Base-by-base conservation (phyloP, 2,888 invertebrate genomes). In the Patella pellucida region DNA sequence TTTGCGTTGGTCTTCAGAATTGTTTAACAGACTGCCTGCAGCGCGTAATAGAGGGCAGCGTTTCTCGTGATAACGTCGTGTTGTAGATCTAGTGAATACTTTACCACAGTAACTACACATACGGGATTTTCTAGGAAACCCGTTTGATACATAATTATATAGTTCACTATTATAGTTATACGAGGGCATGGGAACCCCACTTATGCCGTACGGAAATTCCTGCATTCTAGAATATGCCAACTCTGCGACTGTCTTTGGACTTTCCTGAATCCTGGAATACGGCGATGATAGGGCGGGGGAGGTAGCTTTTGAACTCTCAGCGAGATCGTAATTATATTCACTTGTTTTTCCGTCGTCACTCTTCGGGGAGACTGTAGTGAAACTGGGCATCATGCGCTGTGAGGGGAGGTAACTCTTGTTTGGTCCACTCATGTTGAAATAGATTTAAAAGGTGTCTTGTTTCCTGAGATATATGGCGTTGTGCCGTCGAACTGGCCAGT, bases 61-160 rank as follows among this genome's bases (percentile, higher is more conserved):
- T 69, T 85, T 85, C 77, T 88, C 88, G 73, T 88, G 88, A 78
- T 88, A 88, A 11, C 88, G 84, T 62, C 88, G 79, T 1, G 88
- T 88, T 50, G 88, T 88, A 16, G 88, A 88, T n/a, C 88, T 82
- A 4, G 88, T 88, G 76, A 88, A 88, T 12, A 87, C 85, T 76
- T 87, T 88, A 71, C 85, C 82, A 77, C 88, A 88, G 74, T 86
- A 88, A 74, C 83, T 84, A 80, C 87, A 88, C 70, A 87, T 86
- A 71, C 87, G 79, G 41, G 87, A 87, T 77, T 88, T 88, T 52
- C 87, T 82, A 52, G 87, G 87, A 73, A 86, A 86, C 76, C 88
- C 87, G 79, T 87, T 87, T 78, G 85, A 83, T 54, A 85, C 86
- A 78, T 86, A 87, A 79, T 85, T 86, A 79, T 86, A 88, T 52